A percentile compares a stretch with the other conserved stretches of the same genome.
phyloP scores from a whole-genome alignment of 2,888 invertebrate genomes.

The Sinhomidia bicolor region DNA sequence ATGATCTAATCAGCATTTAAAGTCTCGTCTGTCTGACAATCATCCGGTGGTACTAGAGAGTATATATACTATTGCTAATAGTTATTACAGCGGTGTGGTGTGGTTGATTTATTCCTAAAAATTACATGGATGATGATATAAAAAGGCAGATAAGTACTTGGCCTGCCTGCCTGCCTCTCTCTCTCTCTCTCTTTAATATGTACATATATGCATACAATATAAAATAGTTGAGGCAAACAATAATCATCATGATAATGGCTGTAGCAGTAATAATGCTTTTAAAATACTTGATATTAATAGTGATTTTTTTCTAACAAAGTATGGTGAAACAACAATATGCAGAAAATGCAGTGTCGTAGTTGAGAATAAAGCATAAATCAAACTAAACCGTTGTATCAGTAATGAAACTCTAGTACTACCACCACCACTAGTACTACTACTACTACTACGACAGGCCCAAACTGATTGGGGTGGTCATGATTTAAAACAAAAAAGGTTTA shows the following conservation, averaged over 20 bases:
- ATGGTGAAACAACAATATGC: not conserved
- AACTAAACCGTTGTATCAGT: not conserved
- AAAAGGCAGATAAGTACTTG: not conserved
- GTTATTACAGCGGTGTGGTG: not conserved
- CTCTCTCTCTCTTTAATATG: no score
- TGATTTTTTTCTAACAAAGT: no score
- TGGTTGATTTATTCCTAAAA: conserved; percentile 63
- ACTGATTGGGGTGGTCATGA: conserved; percentile 68
- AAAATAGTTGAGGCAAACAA: not conserved
- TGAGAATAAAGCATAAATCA: not conserved
- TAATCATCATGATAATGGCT: not conserved
- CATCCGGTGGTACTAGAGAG: conserved; percentile 61
- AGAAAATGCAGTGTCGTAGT: not conserved
- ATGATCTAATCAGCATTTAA: conserved; percentile 58
- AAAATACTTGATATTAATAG: no score
- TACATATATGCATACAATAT: not conserved
- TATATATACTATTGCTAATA: no score
- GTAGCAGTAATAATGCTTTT: not conserved
- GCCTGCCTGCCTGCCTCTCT: not conserved
- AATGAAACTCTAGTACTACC: no score
- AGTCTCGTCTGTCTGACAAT: conserved; percentile 61
- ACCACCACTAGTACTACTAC: no score
- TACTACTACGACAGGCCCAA: conserved; percentile 25
- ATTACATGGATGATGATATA: conserved; percentile 20
- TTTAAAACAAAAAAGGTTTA: conserved; percentile 25